phyloP scores from a whole-genome alignment of 2,113 vertebrate species.

The Nothobranchius furzeri region DNA sequence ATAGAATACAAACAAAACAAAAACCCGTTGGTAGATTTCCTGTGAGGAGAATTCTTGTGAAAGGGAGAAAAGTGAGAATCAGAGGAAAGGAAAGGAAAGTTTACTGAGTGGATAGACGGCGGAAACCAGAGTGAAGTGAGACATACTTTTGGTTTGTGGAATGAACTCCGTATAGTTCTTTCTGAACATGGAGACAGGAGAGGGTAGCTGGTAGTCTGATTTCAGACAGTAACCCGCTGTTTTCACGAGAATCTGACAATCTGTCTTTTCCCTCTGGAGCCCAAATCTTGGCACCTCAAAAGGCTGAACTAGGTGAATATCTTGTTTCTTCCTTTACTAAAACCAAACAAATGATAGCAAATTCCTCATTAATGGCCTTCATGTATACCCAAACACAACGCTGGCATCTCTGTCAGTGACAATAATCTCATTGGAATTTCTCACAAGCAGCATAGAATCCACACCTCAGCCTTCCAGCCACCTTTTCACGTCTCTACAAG shows the following conservation, averaged over 20 bases:
- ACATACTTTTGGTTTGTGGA: constrained; percentile 65
- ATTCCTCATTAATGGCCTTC: not conserved
- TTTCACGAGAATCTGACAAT: constrained; percentile 16
- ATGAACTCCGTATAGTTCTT: constrained; percentile 37
- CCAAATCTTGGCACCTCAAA: constrained; percentile 30
- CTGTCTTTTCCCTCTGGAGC: constrained; percentile 39
- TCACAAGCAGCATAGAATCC: constrained; percentile 61
- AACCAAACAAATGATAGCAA: constrained; percentile 6
- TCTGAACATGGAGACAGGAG: constrained; percentile 56
- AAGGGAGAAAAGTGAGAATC: constrained; percentile 27
- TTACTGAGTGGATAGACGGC: constrained; percentile 9
- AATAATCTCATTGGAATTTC: constrained; percentile 61
- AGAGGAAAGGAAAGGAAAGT: constrained; percentile 20
- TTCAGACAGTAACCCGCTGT: constrained; percentile 42
- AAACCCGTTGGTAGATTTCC: not conserved
- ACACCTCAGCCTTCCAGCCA: constrained; percentile 58
- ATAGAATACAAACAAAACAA: not conserved
- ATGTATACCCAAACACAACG: not conserved
- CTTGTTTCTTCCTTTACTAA: constrained; percentile 14
- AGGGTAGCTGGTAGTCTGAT: constrained; percentile 11
- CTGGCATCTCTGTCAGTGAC: constrained; percentile 24
- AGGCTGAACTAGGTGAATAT: not conserved
- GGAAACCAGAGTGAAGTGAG: constrained; percentile 46
- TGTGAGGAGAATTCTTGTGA: not conserved
- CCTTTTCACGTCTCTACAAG: constrained; percentile 46